phyloP scores from a whole-genome alignment of 2,888 invertebrate genomes.

The Nudaria mundana region DNA sequence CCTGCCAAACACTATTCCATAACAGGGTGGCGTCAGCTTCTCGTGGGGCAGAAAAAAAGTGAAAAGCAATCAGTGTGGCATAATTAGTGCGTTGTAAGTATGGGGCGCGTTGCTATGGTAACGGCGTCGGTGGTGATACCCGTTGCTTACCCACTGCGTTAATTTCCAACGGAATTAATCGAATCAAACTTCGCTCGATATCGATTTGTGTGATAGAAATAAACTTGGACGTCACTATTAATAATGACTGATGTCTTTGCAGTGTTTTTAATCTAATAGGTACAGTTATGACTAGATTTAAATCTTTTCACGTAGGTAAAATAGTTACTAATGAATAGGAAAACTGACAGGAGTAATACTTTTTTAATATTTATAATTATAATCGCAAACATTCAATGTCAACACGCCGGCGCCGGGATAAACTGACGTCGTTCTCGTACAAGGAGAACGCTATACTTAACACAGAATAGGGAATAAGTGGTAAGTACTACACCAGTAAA shows the following conservation, averaged over 20 bases:
- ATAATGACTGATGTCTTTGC: slow-evolving; percentile 23
- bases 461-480: no score
- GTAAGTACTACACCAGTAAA: no score
- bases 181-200: slow-evolving; percentile 68
- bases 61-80: slow-evolving; percentile 81
- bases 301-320: no score
- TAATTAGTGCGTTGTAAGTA: slow-evolving; percentile 80
- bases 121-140: slow-evolving; percentile 73
- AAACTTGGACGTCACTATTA: slow-evolving; percentile 40
- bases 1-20: slow-evolving; percentile 55
- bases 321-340: neutral
- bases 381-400: no score
- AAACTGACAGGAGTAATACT: no score
- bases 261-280: neutral
- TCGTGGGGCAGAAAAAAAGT: slow-evolving; percentile 77
- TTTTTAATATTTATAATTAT: no score
- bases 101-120: slow-evolving; percentile 75
- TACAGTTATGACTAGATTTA: neutral
- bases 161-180: slow-evolving; percentile 78
- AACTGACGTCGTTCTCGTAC: no score
- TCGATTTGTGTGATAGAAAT: slow-evolving; percentile 61
- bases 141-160: slow-evolving; percentile 73
- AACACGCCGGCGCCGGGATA: no score
- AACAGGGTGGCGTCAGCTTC: slow-evolving; percentile 76
- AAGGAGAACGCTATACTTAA: no score